Evolutionary conservation across 2,888 invertebrate genomes (phyloP).

Genomic region (Scelioninae gen. 1): DNA sequence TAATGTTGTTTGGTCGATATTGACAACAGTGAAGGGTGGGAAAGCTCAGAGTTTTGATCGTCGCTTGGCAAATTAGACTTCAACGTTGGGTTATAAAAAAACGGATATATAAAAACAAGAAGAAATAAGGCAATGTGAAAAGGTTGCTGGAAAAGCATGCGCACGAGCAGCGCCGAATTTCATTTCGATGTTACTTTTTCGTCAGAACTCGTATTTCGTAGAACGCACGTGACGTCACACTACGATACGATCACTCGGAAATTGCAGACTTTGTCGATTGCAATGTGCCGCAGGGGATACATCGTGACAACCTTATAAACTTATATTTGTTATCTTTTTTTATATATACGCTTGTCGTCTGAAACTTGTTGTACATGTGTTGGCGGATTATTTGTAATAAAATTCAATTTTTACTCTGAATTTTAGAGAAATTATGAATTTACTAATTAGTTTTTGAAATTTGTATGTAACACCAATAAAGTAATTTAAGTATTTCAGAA

Average conservation of each 20-base stretch:
- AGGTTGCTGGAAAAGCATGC: slow-evolving; percentile 55
- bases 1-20: slow-evolving; percentile 61
- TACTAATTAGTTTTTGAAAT: no score
- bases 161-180: slow-evolving; percentile 67
- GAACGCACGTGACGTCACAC: slow-evolving; percentile 73
- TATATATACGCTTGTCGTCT: no score
- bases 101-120: slow-evolving; percentile 36
- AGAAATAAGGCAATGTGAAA: slow-evolving; percentile 59
- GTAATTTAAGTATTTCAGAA: no score
- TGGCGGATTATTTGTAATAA: no score
- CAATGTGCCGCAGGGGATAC: slow-evolving; percentile 73
- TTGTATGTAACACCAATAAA: no score
- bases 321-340: slow-evolving; percentile 48
- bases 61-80: slow-evolving; percentile 63
- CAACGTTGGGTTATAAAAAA: slow-evolving; percentile 49
- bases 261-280: slow-evolving; percentile 75
- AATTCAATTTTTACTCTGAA: no score
- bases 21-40: slow-evolving; percentile 39
- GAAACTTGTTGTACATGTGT: no score
- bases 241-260: slow-evolving; percentile 72
- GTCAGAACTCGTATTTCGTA: slow-evolving; percentile 67
- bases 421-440: no score
- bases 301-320: slow-evolving; percentile 69
- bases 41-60: slow-evolving; percentile 55
- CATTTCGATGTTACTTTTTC: slow-evolving; percentile 68